phyloP scores from a whole-genome alignment of 2,797 vertebrate species.

The Silurus aristotelis region DNA sequence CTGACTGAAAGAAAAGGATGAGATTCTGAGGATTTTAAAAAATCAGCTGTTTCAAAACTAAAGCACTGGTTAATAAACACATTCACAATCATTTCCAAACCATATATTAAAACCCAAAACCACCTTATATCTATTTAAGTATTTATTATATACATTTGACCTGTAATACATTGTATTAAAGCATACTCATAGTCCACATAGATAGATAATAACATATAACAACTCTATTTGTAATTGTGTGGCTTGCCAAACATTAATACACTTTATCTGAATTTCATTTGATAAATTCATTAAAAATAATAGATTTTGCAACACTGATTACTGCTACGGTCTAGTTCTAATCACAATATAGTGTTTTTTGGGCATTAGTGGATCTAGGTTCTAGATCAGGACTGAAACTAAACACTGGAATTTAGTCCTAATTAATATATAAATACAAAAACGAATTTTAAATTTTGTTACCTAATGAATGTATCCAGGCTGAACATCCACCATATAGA shows the following conservation, averaged over 20 bases:
- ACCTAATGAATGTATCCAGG: too few relatives aligned
- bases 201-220: not conserved
- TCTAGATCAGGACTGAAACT: not conserved
- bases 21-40: not conserved
- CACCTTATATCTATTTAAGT: not conserved
- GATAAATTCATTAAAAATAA: not conserved
- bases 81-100: not conserved
- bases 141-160: not conserved
- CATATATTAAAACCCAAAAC: not conserved
- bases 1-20: conserved; percentile 3
- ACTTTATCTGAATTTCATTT: not conserved
- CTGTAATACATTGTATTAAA: not conserved
- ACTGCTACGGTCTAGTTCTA: not conserved
- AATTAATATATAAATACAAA: too few relatives aligned
- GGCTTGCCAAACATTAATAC: not conserved
- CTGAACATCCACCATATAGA: too few relatives aligned
- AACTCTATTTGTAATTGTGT: not conserved
- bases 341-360: not conserved
- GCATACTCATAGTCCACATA: not conserved
- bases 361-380: not conserved
- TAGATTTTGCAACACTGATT: not conserved
- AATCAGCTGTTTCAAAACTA: not conserved
- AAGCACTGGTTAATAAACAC: not conserved
- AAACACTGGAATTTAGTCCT: not conserved
- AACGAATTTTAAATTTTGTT: too few relatives aligned